Conservation (phyloP, 2,888 invertebrate species). For the Oscheius myriophilus region DNA sequence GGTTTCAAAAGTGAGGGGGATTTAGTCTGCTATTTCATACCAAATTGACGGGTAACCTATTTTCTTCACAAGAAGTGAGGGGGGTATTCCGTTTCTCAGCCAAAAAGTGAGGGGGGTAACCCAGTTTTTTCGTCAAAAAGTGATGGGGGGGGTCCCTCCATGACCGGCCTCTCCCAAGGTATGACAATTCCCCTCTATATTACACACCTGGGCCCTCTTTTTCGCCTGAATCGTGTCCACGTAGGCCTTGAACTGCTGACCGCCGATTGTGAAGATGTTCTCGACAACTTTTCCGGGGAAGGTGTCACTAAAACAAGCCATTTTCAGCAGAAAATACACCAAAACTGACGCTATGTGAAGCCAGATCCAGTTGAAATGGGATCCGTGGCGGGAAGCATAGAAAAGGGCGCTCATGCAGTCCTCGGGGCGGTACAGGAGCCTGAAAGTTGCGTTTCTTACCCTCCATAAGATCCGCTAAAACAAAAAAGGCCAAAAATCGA, state of each 20-base stretch:
- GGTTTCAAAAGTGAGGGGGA: too few species aligned
- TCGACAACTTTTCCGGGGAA: constrained; percentile 44
- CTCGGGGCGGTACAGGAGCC: constrained; percentile 34
- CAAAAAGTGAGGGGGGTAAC: too few species aligned
- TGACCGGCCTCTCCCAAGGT: too few species aligned
- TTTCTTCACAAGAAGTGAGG: too few species aligned
- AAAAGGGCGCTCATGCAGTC: constrained; percentile 46
- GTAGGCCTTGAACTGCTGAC: constrained; percentile 42
- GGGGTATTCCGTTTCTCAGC: too few species aligned
- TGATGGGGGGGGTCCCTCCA: too few species aligned
- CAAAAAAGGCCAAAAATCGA: too few species aligned
- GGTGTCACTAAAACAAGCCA: constrained; percentile 34
- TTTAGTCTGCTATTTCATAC: too few species aligned
- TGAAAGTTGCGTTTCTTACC: constrained; percentile 11
- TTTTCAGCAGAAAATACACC: background rate
- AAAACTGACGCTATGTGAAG: constrained; percentile 48
- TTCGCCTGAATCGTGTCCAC: constrained; percentile 25
- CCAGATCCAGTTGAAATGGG: constrained; percentile 56
- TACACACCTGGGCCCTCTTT: constrained; percentile 9
- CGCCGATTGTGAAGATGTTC: constrained; percentile 41
- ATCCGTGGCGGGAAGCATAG: constrained; percentile 44
- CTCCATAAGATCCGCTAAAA: too few species aligned
- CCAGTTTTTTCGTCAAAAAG: too few species aligned
- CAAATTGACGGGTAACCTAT: too few species aligned
- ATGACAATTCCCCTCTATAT: background rate